phyloP scores from a whole-genome alignment of 2,888 invertebrate genomes.

The Campoplex nolae region DNA sequence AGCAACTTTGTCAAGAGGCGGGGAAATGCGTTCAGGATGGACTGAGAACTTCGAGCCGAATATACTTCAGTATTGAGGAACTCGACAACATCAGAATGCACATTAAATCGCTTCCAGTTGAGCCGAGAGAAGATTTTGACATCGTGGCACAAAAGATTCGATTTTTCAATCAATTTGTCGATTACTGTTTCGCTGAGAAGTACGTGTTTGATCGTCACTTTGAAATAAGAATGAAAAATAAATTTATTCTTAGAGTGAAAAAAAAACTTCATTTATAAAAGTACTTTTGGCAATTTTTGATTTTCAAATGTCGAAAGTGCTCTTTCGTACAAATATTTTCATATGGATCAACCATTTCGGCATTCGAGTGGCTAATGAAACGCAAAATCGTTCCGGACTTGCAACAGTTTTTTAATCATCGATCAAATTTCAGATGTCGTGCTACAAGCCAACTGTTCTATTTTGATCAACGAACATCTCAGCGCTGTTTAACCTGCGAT shows the following conservation, averaged over 20 bases:
- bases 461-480: not conserved
- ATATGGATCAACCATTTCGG: no score
- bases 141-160: not conserved
- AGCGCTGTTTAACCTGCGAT: conserved; percentile 37
- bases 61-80: conserved; percentile 55
- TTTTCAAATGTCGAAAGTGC: no score
- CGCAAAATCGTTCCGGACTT: not conserved
- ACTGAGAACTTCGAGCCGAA: not conserved
- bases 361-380: no score
- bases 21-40: conserved; percentile 12
- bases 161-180: conserved; percentile 36
- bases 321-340: no score
- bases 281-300: no score
- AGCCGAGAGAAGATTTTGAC: not conserved
- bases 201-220: conserved; percentile 11
- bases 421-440: conserved; percentile 43
- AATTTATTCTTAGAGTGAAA: not conserved
- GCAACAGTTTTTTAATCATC: not conserved
- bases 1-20: conserved; percentile 40
- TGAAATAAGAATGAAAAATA: not conserved
- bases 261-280: not conserved
- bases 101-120: conserved; percentile 25
- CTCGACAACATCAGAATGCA: conserved; percentile 26
- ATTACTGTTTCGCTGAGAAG: conserved; percentile 49
- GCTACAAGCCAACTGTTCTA: conserved; percentile 4